These are phyloP conservation scores for Prionchulus punctatus DNA, from an alignment of 2,888 invertebrate species.

Conservation along the genomic window DNA sequence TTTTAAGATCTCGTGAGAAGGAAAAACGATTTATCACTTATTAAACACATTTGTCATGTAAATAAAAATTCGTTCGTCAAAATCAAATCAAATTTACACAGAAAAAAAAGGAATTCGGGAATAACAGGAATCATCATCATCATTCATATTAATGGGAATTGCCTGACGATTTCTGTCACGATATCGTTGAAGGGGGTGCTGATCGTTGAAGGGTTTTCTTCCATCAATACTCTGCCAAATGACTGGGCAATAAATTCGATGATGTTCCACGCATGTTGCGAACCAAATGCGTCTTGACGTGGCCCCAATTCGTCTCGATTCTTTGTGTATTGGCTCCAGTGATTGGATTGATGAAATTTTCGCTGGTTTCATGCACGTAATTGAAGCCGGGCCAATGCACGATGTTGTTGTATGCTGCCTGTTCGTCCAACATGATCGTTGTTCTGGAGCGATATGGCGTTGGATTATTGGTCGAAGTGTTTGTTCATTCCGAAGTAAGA, in stretches of 20 bases:
- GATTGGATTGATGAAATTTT: background rate
- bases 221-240: constrained; percentile 2
- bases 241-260: background rate
- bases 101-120: too few species aligned
- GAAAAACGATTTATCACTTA: too few species aligned
- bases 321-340: background rate
- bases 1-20: too few species aligned
- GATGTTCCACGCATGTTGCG: constrained; percentile 3
- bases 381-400: background rate
- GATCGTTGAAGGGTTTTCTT: background rate
- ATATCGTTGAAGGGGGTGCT: background rate
- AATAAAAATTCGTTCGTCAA: too few species aligned
- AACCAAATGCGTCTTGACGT: background rate
- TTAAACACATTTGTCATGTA: too few species aligned
- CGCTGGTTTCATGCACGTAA: background rate
- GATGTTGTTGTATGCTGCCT: background rate
- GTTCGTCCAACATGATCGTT: background rate
- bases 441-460: constrained; percentile 3
- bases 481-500: background rate
- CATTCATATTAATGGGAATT: constrained; percentile 2
- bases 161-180: background rate
- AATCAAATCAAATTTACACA: too few species aligned
- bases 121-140: too few species aligned
- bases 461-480: background rate
- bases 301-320: constrained; percentile 1